Evolutionary conservation across 2,113 vertebrate species (phyloP).

Genomic region (Gasterosteus nipponicus): DNA sequence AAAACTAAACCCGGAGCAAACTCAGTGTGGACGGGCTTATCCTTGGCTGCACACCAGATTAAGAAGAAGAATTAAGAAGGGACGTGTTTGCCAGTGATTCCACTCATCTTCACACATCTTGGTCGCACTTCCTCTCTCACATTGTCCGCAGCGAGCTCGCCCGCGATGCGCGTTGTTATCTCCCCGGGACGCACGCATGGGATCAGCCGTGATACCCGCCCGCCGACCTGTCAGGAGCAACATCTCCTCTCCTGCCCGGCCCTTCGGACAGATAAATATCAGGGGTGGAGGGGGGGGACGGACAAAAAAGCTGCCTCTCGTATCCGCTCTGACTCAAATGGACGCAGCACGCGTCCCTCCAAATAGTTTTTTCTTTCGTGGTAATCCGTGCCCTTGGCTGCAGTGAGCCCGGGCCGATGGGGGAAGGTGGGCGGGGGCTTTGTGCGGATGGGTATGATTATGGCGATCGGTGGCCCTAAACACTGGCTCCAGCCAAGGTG

Average conservation of each 20-base stretch:
- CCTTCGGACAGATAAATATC: slow-evolving; percentile 57
- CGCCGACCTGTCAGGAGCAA: slow-evolving; percentile 27
- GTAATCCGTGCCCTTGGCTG: slow-evolving; percentile 57
- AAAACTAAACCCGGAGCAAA: background rate
- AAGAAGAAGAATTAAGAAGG: slow-evolving; percentile 28
- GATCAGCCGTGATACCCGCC: slow-evolving; percentile 56
- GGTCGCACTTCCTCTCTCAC: slow-evolving; percentile 32
- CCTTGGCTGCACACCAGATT: slow-evolving; percentile 21
- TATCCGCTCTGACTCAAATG: slow-evolving; percentile 38
- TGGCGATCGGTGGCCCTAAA: slow-evolving; percentile 57
- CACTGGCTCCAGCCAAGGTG: slow-evolving; percentile 62
- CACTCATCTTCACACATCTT: slow-evolving; percentile 2
- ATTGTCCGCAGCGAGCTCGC: slow-evolving; percentile 10
- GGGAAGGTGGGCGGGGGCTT: slow-evolving; percentile 4
- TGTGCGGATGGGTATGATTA: slow-evolving; percentile 64
- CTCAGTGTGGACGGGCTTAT: background rate
- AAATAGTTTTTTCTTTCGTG: slow-evolving; percentile 56
- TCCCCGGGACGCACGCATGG: slow-evolving; percentile 43
- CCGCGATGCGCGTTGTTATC: slow-evolving; percentile 50
- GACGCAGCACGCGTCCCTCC: slow-evolving; percentile 24
- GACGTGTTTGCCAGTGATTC: slow-evolving; percentile 19
- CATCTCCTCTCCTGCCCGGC: slow-evolving; percentile 17
- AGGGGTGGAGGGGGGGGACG: slow-evolving; percentile 30
- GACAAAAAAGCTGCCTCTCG: slow-evolving; percentile 55
- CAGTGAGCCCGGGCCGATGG: slow-evolving; percentile 8